These are phyloP conservation scores for Prionace glauca DNA, from an alignment of 2,797 vertebrate genomes.

Conservation along the genomic window DNA sequence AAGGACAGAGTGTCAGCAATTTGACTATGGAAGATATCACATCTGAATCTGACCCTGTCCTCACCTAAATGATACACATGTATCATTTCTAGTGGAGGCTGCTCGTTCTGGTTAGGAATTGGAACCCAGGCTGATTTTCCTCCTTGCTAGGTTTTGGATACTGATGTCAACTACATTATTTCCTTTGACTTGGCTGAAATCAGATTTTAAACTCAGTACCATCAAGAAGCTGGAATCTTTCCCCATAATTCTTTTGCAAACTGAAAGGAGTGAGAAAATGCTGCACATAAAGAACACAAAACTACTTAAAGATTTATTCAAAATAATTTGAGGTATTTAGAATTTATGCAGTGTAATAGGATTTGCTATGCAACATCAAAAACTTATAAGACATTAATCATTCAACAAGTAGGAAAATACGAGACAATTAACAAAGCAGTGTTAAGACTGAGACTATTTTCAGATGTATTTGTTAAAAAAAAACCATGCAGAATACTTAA, in stretches of 20 bases:
- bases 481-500: background rate
- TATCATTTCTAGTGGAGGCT: background rate
- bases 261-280: background rate
- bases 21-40: background rate
- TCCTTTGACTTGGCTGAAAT: background rate
- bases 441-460: background rate
- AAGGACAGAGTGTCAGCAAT: background rate
- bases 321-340: background rate
- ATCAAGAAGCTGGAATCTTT: background rate
- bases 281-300: background rate
- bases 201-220: background rate
- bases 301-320: background rate
- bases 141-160: background rate
- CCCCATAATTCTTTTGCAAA: background rate
- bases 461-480: background rate
- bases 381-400: background rate
- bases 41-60: background rate
- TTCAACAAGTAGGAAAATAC: constrained; percentile 6
- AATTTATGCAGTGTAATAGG: background rate
- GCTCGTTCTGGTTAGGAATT: background rate
- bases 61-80: background rate
- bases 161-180: background rate
- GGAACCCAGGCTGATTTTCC: background rate
- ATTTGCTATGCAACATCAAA: background rate
- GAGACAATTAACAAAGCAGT: constrained; percentile 11